Evolutionary conservation across 2,888 invertebrate species (phyloP).

Genomic region (Folsomia manolachei): DNA sequence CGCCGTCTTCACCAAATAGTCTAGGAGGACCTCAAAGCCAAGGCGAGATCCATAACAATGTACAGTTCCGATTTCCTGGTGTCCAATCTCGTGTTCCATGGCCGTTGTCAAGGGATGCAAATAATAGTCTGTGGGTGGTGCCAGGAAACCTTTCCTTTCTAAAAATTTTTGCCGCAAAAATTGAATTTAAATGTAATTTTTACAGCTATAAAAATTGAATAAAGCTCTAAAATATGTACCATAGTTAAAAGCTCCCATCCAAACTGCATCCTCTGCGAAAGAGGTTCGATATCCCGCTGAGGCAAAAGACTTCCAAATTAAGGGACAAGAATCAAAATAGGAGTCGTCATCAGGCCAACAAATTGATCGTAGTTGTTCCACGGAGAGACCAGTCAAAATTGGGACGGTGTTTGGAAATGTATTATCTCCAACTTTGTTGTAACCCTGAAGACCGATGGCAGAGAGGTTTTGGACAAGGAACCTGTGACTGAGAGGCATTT

Average conservation of each 20-base stretch:
- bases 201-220: too few relatives aligned
- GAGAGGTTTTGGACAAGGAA: slow-evolving; percentile 62
- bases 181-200: too few relatives aligned
- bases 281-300: slow-evolving; percentile 71
- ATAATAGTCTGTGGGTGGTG: slow-evolving; percentile 83
- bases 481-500: slow-evolving; percentile 57
- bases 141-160: slow-evolving; percentile 70
- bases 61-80: slow-evolving; percentile 64
- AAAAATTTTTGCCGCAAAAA: too few relatives aligned
- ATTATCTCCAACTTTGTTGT: slow-evolving; percentile 91
- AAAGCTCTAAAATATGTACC: too few relatives aligned
- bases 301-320: slow-evolving; percentile 79
- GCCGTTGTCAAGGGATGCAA: slow-evolving; percentile 53
- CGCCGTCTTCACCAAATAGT: slow-evolving; percentile 68
- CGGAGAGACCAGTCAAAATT: slow-evolving; percentile 69
- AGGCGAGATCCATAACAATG: slow-evolving; percentile 70
- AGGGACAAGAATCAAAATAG: slow-evolving; percentile 74
- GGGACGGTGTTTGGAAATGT: slow-evolving; percentile 84
- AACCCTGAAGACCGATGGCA: slow-evolving; percentile 77
- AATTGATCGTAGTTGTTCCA: slow-evolving; percentile 62
- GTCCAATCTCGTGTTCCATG: slow-evolving; percentile 58
- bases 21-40: slow-evolving; percentile 68
- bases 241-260: slow-evolving; percentile 77
- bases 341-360: slow-evolving; percentile 64
- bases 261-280: slow-evolving; percentile 78